Evolutionary conservation across 2,888 invertebrate species (phyloP).

Genomic region (Metalampra italica): DNA sequence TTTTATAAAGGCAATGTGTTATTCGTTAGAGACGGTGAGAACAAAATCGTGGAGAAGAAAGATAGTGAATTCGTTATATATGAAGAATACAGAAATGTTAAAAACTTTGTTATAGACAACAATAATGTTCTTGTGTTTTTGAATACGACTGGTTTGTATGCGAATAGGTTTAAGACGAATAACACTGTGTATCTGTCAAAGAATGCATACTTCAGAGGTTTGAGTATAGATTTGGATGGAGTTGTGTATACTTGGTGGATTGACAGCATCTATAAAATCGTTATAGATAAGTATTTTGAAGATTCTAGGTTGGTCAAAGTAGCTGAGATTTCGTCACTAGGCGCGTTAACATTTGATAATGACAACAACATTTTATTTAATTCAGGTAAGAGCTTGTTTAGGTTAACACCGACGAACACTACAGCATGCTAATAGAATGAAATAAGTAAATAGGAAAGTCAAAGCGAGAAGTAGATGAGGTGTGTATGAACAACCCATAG

Average conservation of each 20-base stretch:
- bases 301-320: conserved; percentile 44
- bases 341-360: conserved; percentile 58
- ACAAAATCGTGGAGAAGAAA: conserved; percentile 47
- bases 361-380: conserved; percentile 57
- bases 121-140: conserved; percentile 48
- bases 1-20: conserved; percentile 54
- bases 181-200: conserved; percentile 40
- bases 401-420: conserved; percentile 28
- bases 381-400: conserved; percentile 40
- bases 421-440: conserved; percentile 17
- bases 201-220: conserved; percentile 56
- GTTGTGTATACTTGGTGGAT: conserved; percentile 63
- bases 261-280: conserved; percentile 58
- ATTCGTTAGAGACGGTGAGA: conserved; percentile 42
- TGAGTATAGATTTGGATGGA: conserved; percentile 52
- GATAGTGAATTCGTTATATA: conserved; percentile 45
- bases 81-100: conserved; percentile 40
- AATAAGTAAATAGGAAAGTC: neutral
- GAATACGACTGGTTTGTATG: conserved; percentile 48
- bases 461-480: too few relatives aligned
- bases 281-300: conserved; percentile 29
- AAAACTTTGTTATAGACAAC: conserved; percentile 54
- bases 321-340: conserved; percentile 41
- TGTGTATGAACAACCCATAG: too few relatives aligned
- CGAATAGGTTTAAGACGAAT: conserved; percentile 31